phyloP scores from a whole-genome alignment of 1,140 invertebrate species.

The Trichonephila clavata region DNA sequence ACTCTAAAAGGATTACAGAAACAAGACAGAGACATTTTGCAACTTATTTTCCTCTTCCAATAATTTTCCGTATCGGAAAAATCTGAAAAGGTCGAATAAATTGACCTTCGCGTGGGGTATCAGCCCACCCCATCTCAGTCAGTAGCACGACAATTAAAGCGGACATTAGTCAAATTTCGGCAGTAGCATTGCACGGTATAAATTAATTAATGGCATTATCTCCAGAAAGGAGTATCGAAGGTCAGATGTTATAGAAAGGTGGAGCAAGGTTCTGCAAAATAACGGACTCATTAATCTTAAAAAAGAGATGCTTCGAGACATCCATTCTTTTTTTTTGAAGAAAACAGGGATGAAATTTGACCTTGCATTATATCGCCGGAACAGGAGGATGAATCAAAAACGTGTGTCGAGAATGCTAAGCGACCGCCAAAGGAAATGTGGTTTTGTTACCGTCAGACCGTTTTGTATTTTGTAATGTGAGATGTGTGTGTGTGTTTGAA shows the following conservation, averaged over 20 bases:
- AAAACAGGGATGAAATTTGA: background rate
- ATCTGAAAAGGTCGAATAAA: conserved; percentile 12
- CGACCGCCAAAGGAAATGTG: background rate
- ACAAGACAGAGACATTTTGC: too few relatives aligned
- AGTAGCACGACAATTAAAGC: conserved; percentile 39
- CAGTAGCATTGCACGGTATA: conserved; percentile 5
- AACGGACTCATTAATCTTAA: conserved; percentile 7
- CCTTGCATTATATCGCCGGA: background rate
- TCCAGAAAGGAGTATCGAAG: background rate
- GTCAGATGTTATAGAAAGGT: background rate
- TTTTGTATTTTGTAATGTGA: background rate
- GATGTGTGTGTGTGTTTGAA: background rate
- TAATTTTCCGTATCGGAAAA: background rate
- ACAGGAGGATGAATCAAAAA: background rate
- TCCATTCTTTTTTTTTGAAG: background rate
- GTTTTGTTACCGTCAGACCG: background rate
- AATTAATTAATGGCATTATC: background rate
- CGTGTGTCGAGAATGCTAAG: conserved; percentile 1
- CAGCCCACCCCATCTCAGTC: background rate
- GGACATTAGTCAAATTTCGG: conserved; percentile 16
- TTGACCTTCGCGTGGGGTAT: conserved; percentile 45
- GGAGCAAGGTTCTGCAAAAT: background rate
- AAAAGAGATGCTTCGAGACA: background rate
- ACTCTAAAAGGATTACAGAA: too few relatives aligned
- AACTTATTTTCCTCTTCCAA: background rate